These are phyloP conservation scores for Mesocricetus auratus DNA, from an alignment of 2,113 vertebrate genomes.

Conservation along the genomic window DNA sequence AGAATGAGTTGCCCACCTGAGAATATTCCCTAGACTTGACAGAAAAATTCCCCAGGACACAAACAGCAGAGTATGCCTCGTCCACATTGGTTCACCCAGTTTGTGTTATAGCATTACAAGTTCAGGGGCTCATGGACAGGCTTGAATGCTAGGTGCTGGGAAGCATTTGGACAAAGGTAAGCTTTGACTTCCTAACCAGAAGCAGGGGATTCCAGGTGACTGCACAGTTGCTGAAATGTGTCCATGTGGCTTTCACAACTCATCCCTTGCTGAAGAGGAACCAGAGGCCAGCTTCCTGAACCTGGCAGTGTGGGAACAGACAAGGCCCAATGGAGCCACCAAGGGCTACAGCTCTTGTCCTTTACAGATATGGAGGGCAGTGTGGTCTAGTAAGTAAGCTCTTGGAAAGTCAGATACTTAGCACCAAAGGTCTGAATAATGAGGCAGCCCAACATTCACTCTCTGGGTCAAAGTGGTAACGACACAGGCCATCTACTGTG, in stretches of 20 bases:
- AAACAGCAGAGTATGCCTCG: not conserved
- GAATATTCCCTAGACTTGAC: not conserved
- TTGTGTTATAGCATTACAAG: not conserved
- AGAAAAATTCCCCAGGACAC: not conserved
- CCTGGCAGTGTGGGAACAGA: rapidly evolving
- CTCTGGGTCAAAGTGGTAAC: not conserved
- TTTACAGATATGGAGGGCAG: no score
- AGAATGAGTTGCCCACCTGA: not conserved
- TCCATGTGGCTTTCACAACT: not conserved
- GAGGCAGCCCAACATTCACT: not conserved
- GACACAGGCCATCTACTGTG: not conserved
- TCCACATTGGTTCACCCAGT: not conserved
- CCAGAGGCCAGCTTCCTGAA: not conserved
- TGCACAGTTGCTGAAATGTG: not conserved
- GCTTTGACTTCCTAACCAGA: not conserved
- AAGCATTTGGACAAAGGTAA: not conserved
- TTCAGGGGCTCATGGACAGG: not conserved
- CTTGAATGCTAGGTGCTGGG: rapidly evolving
- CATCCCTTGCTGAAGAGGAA: not conserved
- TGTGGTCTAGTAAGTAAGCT: not conserved
- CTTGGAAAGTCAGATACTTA: not conserved
- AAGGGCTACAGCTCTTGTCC: not conserved
- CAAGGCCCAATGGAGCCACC: not conserved
- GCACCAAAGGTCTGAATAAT: not conserved
- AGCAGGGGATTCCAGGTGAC: not conserved